These are phyloP conservation scores for Sorex araneus DNA, from an alignment of 2,113 vertebrate species.

Conservation along the genomic window DNA sequence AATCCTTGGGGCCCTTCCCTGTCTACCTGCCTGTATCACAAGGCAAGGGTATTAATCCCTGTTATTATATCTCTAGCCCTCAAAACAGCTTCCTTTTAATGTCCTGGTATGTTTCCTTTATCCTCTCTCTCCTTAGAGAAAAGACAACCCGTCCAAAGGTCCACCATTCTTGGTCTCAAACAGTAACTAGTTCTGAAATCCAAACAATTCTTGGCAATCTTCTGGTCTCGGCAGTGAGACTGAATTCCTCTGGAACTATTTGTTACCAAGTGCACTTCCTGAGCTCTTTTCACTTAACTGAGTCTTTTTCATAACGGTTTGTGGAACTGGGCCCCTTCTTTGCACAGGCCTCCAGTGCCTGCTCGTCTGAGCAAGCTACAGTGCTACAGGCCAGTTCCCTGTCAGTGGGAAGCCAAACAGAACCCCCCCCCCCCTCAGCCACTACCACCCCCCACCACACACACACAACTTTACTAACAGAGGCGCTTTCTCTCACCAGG, in stretches of 20 bases:
- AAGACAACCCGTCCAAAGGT: not conserved
- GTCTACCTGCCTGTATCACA: too few species aligned
- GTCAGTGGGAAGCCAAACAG: slow-evolving; percentile 44
- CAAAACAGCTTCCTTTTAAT: not conserved
- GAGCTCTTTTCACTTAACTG: not conserved
- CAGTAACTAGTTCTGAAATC: not conserved
- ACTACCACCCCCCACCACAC: too few species aligned
- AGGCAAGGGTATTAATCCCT: not conserved
- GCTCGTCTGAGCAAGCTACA: slow-evolving; percentile 47
- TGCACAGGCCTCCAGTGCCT: slow-evolving; percentile 52
- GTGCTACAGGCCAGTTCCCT: not conserved
- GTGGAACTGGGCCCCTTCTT: slow-evolving; percentile 59
- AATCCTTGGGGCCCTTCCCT: too few species aligned
- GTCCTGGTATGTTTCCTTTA: not conserved
- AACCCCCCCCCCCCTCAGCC: not conserved
- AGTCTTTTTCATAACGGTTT: not conserved
- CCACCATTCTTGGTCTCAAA: not conserved
- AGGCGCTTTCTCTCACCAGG: slow-evolving; percentile 59
- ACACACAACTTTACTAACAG: slow-evolving; percentile 53
- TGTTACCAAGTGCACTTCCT: not conserved
- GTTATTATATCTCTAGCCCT: not conserved
- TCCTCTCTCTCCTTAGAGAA: not conserved
- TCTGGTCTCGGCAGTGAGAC: not conserved
- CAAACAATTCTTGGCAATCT: not conserved
- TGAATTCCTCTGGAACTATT: not conserved